These are phyloP conservation scores for Centropus bengalensis DNA, from an alignment of 2,113 vertebrate genomes.

Conservation along the genomic window DNA sequence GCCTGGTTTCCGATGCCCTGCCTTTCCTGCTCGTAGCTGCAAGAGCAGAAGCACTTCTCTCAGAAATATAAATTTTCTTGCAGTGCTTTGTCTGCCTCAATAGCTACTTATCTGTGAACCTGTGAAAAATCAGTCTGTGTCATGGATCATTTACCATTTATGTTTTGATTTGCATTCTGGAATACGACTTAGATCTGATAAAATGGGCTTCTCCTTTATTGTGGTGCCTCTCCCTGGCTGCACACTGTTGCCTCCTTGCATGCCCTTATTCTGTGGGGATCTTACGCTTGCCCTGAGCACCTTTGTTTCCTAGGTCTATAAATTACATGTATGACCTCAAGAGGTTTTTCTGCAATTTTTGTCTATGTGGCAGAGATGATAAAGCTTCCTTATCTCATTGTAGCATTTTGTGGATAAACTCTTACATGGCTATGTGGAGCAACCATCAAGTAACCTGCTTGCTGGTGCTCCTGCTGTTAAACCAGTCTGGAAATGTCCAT, in stretches of 20 bases:
- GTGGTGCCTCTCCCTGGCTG: background rate
- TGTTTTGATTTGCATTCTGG: background rate
- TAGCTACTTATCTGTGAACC: background rate
- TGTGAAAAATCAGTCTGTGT: constrained; percentile 1
- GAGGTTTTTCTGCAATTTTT: background rate
- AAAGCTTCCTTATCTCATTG: background rate
- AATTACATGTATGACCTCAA: background rate
- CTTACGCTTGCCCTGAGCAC: background rate
- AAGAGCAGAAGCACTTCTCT: background rate
- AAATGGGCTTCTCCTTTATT: background rate
- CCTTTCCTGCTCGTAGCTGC: background rate
- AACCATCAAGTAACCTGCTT: background rate
- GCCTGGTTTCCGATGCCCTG: background rate
- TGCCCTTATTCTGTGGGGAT: background rate
- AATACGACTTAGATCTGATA: background rate
- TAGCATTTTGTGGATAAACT: background rate
- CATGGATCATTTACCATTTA: background rate
- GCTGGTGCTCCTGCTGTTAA: background rate
- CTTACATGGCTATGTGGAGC: background rate
- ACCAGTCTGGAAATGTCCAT: background rate
- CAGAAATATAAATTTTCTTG: background rate
- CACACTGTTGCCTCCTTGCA: accelerated
- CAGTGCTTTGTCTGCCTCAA: background rate
- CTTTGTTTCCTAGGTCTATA: background rate
- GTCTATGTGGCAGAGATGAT: background rate